Evolutionary conservation across 2,888 invertebrate genomes (phyloP).

Genomic region (Neria commutata): DNA sequence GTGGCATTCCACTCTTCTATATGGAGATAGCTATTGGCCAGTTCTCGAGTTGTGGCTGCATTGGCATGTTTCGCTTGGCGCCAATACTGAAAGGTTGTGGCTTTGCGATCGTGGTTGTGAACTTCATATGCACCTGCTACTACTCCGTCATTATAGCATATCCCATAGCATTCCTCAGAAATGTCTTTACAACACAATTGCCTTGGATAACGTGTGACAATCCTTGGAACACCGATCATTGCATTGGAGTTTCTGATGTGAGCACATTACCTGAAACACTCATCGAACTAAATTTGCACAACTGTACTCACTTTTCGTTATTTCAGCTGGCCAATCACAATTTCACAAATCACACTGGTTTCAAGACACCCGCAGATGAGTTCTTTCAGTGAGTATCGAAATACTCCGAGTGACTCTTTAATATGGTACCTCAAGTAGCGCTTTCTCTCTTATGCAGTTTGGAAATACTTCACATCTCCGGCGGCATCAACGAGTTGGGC

Average conservation of each 20-base stretch:
- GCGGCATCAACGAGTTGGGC: slow-evolving; percentile 76
- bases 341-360: slow-evolving; percentile 35
- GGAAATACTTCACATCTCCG: slow-evolving; percentile 77
- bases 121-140: slow-evolving; percentile 80
- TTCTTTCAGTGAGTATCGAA: slow-evolving; percentile 74
- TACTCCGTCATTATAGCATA: slow-evolving; percentile 87
- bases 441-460: slow-evolving; percentile 66
- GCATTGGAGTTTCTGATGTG: slow-evolving; percentile 62
- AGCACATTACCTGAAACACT: slow-evolving; percentile 10
- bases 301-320: neutral
- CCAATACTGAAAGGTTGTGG: slow-evolving; percentile 93
- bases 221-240: slow-evolving; percentile 81
- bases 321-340: slow-evolving; percentile 35
- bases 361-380: slow-evolving; percentile 76
- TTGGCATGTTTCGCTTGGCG: slow-evolving; percentile 79
- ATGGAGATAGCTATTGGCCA: slow-evolving; percentile 87
- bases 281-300: neutral
- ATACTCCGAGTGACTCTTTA: neutral
- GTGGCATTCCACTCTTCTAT: slow-evolving; percentile 87
- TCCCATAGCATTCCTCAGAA: slow-evolving; percentile 77
- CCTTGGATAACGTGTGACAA: slow-evolving; percentile 82
- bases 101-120: slow-evolving; percentile 80
- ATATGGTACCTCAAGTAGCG: slow-evolving; percentile 41
- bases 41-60: slow-evolving; percentile 81
- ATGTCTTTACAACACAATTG: slow-evolving; percentile 70